Evolutionary conservation across 2,888 invertebrate genomes (phyloP), one percentile per base, ranked within the genome.

Genomic region (Cheilosia grossa): DNA sequence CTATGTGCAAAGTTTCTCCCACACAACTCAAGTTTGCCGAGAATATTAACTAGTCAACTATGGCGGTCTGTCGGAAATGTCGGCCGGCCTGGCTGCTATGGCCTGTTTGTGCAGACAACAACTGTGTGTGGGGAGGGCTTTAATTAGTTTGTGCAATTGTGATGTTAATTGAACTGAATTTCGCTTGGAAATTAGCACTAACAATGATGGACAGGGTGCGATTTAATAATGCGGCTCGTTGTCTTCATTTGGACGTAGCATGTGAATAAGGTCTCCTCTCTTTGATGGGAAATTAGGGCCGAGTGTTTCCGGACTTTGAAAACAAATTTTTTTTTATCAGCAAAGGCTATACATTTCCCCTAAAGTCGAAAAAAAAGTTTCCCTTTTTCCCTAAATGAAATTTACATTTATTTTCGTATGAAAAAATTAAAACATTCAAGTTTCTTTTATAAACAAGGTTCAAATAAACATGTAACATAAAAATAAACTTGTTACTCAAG

Each of bases 71-170:
- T 33, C 4, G 10, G 37, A 13, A 4, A 13, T 37, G 37, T 10
- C 13, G 37, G 37, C 13, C 4, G 37, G 33, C 33, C 9, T 33
- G 30, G 7, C 30, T 7, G 30, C 30, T 7, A 7, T 37, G 24
- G 33, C 27, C 19, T 17, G 51, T 63, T 56, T 21, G n/a, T 40
- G 37, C 30, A 13, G 51, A 10, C 61, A 13, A 19, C 30, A 21
- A 7, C 33, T 44, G 47, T 56, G 21, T 58, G 69, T 17, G 30
- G 47, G 56, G 10, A 24, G 54, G 51, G 6, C 2, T 61, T 82
- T 82, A 82, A 82, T 82, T 82, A 59, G 47, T 70, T 72, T 72
- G 66, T 82, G 70, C 70, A 59, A 54, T 77, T 77, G 53, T 66
- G 64, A 64, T 77, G 70, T 64, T 75, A 75, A 77, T 75, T 82